Evolutionary conservation across 2,888 invertebrate species (phyloP), one percentile per base, ranked within the genome.

Genomic region (Pharmacophagus antenor): DNA sequence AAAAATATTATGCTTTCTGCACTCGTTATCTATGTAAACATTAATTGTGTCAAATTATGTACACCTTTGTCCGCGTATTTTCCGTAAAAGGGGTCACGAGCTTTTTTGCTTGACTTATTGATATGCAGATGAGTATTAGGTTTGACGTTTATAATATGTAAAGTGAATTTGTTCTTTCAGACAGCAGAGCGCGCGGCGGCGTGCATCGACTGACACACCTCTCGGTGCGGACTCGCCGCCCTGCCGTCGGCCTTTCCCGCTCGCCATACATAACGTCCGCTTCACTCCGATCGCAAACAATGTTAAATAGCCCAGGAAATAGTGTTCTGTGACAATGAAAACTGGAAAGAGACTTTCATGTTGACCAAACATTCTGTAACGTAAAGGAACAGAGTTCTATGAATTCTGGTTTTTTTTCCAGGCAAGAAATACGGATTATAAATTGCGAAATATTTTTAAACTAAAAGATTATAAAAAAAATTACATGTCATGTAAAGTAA

Each of bases 161-260:
- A 10, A 12, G 15, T 12, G 15, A 31, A 31, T 12, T 12, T 31
- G 31, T 31, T 10, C n/a, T 49, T 62, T 1, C 67, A 73, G 71
- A 60, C 63, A 58, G 2, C 66, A 70, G 10, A 57, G 53, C 20
- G 66, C 64, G 49, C 64, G 66, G 23, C 79, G 83, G 1, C 84
- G 84, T 23, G 72, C 77, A 4, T 82, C 85, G 0, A 69, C 71
- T 5, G 79, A 76, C 47, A 58, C 55, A 55, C 47, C 65, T 18
- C 63, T 62, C 2, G 54, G 65, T 2, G 59, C 69, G 12, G 58
- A 71, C 2, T 66, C 77, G 2, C 71, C 76, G 27, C 72, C 77
- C 1, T 90, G 89, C 70, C 86, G 89, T 47, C 83, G 75, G 25
- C 88, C 87, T 61, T 88, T 87, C 74, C 89, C 89, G 0, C 75